A percentile compares a stretch with the other conserved stretches of the same genome.
Conservation (phyloP, 2,888 invertebrate species). For the Malachius bipustulatus region DNA sequence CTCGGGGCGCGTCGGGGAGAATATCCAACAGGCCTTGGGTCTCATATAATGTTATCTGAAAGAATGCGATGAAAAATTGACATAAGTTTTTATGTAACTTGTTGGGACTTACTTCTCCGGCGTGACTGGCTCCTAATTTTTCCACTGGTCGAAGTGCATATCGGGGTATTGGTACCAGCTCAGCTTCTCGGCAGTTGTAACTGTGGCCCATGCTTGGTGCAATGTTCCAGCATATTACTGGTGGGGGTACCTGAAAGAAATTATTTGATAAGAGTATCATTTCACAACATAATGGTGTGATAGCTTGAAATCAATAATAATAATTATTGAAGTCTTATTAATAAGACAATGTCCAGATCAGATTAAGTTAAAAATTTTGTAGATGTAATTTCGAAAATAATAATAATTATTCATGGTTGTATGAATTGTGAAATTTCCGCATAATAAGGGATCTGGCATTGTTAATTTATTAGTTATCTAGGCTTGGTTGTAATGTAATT, state of each 20-base stretch:
- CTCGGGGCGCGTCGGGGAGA: conserved; percentile 37
- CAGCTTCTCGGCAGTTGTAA: conserved; percentile 46
- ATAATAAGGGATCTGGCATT: no score
- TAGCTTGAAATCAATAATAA: not conserved
- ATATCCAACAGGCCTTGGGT: conserved; percentile 41
- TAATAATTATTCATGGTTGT: no score
- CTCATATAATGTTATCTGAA: conserved; percentile 45
- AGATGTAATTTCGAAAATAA: no score
- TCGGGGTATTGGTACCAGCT: conserved; percentile 44
- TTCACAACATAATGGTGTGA: not conserved
- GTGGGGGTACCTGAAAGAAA: conserved; percentile 41
- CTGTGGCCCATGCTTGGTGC: conserved; percentile 48
- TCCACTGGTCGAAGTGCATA: conserved; percentile 44
- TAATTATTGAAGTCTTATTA: no score
- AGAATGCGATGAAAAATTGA: conserved; percentile 15
- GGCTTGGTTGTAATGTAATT: no score
- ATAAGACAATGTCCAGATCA: no score
- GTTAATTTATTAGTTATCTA: no score
- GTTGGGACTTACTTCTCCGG: conserved; percentile 43
- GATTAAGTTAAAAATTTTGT: no score
- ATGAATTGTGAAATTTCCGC: no score
- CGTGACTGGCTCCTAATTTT: conserved; percentile 45
- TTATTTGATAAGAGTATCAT: not conserved
- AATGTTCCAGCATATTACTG: conserved; percentile 48
- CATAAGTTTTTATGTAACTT: no score